Evolutionary conservation across 2,113 vertebrate species (phyloP).

Genomic region (Campylomormyrus tamandua): DNA sequence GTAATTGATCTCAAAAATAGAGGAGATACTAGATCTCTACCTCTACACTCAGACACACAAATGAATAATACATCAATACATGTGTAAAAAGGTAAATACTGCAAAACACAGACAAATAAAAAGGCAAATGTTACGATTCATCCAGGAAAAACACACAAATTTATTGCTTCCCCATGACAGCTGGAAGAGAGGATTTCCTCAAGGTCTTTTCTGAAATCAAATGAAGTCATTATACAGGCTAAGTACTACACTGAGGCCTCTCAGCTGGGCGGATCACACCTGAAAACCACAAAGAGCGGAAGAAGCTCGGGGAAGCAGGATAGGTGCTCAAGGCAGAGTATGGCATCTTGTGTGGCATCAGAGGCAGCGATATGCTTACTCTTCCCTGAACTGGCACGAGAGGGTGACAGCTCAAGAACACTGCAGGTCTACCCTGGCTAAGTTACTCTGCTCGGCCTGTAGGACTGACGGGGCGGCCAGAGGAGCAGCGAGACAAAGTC

Average conservation of each 20-base stretch:
- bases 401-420: not conserved
- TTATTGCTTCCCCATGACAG: not conserved
- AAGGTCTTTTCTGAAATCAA: not conserved
- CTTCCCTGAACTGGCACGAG: not conserved
- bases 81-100: not conserved
- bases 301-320: not conserved
- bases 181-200: not conserved
- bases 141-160: not conserved
- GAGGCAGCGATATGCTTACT: not conserved
- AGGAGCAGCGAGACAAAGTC: not conserved
- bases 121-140: not conserved
- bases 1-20: not conserved
- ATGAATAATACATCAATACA: not conserved
- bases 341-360: not conserved
- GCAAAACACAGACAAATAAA: not conserved
- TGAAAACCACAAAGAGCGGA: not conserved
- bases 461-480: not conserved
- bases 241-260: not conserved
- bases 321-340: not conserved
- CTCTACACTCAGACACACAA: not conserved
- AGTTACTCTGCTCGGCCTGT: not conserved
- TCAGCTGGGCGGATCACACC: not conserved
- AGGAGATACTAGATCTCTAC: not conserved
- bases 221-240: not conserved
- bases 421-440: not conserved